Evolutionary conservation across 2,113 vertebrate genomes (phyloP), one percentile per base, ranked within the genome.

Genomic region (Thunnus thynnus): DNA sequence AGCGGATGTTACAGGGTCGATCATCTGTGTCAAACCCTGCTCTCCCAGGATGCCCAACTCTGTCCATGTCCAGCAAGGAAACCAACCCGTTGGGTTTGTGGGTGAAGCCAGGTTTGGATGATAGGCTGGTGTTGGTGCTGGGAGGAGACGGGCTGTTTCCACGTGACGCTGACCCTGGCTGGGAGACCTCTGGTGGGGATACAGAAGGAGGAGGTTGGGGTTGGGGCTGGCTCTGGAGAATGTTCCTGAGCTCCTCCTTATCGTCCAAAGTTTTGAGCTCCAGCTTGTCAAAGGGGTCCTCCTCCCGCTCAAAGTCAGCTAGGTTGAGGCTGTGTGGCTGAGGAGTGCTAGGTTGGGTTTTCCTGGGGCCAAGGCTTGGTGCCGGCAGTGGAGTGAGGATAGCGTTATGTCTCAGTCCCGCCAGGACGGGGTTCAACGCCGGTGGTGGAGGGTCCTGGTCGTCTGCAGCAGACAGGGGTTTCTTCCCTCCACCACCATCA

Each of bases 261-360:
- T 99, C 98, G n/a, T 99, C 91, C 0, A 99, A 95, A 18, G 98
- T 99, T 95, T 99, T 99, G 85, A 99, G 95, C 87, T 99, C 98
- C 75, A 99, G 91, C 90, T 99, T 99, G 92, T 99, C 97, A 86
- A 99, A 99, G 0, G 97, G 98, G 86, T 99, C 98, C 88, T 99
- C 98, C 91, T 99, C 98, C 47, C 97, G 96, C 94, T 99, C 98
- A 72, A 99, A 99, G 88, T 99, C 98, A 52, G 98, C 97, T 57
- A 98, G 95, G 86, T 99, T 99, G 91, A 99, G 97, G 76, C 88
- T 82, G 94, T 98, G 92, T 86, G 91, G 72, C 62, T 95, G 94
- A 11, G 97, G 96, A 78, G 93, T 96, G 87, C 96, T 97, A 32
- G 97, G 95, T 66, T 85, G 89, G 36, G 85, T 85, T 93, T 91